Base-by-base conservation (phyloP, 2,888 invertebrate genomes). In the Hypselothyrea guttata region DNA sequence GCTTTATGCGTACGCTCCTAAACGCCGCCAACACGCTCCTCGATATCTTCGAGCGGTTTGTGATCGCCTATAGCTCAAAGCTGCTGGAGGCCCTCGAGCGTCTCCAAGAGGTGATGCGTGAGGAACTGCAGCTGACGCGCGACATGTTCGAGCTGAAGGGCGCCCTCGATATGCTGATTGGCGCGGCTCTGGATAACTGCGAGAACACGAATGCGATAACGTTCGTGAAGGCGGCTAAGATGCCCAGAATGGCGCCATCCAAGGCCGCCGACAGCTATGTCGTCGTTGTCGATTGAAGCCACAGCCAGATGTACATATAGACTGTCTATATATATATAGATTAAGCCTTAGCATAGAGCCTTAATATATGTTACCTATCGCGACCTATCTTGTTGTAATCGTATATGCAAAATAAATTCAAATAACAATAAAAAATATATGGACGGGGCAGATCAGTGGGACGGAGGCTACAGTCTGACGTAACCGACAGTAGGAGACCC, bases 1-100 rank as follows among this genome's bases (percentile, higher is more conserved):
- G 94, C 67, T 97, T 95, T 89, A 94, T 94, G 58, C 91, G 94
- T 56, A 92, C 94, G 7, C 88, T 98, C 0, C 91, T 95, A 47
- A 94, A 95, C 90, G 94, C 95, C 9, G 91, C 93, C 1, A 93
- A 94, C 89, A 92, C 93, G 13, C 92, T 97, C 58, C 88, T 97
- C 62, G 96, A 96, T 90, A 92, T 94, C 1, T 95, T 94, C 88
- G 94, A 94, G 76, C 92, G 92, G 53, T 91, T 91, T 75, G 89
- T 94, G n/a, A 91, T 92, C 66, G 89, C 91, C 68, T 91, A 94
- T 75, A 92, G 93, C 16, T 92, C 93, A 12, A 91, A 92, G 56
- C 91, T 94, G 34, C 91, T 93, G 38, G 90, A 91, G 63, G 89
- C 93, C 59, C 92, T 96, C 72, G 90, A 91, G 48, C 89, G 91